phyloP scores from a whole-genome alignment of 2,797 vertebrate species.

The Pyrocephalus nanus region DNA sequence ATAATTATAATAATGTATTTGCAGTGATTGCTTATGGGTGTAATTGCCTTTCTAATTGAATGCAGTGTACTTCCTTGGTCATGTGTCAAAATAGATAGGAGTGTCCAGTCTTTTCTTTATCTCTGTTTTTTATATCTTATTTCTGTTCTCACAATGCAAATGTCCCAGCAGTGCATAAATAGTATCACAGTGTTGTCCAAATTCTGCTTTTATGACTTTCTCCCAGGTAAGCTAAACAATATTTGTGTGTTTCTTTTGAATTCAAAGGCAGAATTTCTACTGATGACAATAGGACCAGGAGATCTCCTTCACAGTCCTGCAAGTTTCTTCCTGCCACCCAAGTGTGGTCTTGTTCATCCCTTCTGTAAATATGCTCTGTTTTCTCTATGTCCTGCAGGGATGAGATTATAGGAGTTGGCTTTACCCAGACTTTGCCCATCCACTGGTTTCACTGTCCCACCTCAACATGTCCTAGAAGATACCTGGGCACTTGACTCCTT shows the following conservation, averaged over 20 bases:
- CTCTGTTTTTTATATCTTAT: not conserved
- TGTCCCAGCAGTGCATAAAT: not conserved
- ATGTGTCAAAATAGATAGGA: not conserved
- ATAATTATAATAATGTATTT: not conserved
- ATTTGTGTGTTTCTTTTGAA: not conserved
- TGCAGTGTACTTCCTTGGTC: not conserved
- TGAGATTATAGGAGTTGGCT: not conserved
- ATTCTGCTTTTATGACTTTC: not conserved
- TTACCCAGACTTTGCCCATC: not conserved
- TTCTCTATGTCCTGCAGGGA: not conserved
- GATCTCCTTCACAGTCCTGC: not conserved
- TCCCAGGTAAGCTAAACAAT: not conserved
- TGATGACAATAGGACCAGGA: not conserved
- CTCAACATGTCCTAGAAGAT: not conserved
- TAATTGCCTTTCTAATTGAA: not conserved
- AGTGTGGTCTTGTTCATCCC: not conserved
- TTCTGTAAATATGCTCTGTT: not conserved
- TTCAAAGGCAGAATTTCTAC: not conserved
- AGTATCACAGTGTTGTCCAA: accelerated
- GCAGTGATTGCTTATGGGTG: not conserved
- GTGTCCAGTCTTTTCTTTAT: not conserved
- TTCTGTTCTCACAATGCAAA: not conserved
- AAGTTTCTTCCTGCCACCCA: not conserved
- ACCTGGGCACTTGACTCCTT: not conserved
- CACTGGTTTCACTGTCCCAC: not conserved